phyloP scores from a whole-genome alignment of 2,113 vertebrate species.

The Eubucco bourcierii region DNA sequence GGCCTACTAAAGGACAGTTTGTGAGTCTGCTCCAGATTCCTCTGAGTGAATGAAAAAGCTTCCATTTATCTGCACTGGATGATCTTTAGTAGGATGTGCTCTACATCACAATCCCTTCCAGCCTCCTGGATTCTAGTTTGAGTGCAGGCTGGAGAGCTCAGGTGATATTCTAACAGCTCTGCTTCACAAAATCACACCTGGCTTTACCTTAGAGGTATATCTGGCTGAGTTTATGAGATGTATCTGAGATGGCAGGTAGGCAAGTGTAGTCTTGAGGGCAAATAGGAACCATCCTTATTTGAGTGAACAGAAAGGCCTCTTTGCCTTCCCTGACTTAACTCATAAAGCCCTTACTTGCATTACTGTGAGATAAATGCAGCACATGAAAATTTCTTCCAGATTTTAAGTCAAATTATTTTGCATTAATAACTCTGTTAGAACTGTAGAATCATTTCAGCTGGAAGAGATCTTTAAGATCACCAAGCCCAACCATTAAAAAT shows the following conservation, averaged over 20 bases:
- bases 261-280: neutral
- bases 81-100: neutral
- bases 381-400: neutral
- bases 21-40: neutral
- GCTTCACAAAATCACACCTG: rapidly evolving
- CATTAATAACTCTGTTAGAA: neutral
- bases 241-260: neutral
- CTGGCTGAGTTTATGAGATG: neutral
- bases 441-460: too few species aligned
- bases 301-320: neutral
- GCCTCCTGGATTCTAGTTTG: rapidly evolving
- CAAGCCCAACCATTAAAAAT: too few species aligned
- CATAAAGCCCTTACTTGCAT: neutral
- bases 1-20: neutral
- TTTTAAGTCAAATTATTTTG: neutral
- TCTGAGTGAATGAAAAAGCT: neutral
- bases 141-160: neutral
- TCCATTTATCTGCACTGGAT: neutral
- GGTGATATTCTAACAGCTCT: neutral
- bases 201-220: neutral
- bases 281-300: neutral
- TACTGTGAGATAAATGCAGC: neutral
- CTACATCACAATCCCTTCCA: neutral
- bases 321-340: neutral
- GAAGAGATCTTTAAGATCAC: too few species aligned